phyloP scores from a whole-genome alignment of 2,888 invertebrate species.

The Acanthococcus lagerstroemiae region DNA sequence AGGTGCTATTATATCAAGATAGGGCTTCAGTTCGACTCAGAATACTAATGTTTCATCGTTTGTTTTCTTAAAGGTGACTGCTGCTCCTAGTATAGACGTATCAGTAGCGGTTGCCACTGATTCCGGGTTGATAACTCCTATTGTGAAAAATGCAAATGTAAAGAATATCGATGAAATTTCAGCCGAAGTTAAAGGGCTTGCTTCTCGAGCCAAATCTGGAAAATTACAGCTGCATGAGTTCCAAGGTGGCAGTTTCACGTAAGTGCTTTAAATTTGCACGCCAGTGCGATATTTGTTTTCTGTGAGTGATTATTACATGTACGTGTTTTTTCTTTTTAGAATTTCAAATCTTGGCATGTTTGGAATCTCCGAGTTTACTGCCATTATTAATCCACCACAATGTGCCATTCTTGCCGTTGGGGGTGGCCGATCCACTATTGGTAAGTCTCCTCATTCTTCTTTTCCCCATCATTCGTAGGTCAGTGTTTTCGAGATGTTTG shows the following conservation, averaged over 20 bases:
- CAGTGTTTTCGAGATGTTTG: no score
- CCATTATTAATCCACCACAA: conserved; percentile 60
- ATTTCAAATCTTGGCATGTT: conserved; percentile 61
- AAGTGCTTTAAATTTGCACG: conserved; percentile 36
- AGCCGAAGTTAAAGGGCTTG: conserved; percentile 46
- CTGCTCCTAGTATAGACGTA: conserved; percentile 46
- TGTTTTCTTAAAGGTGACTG: conserved; percentile 39
- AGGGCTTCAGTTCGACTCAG: no score
- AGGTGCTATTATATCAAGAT: no score
- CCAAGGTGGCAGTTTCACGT: conserved; percentile 51
- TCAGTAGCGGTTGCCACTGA: conserved; percentile 56
- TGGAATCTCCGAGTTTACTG: conserved; percentile 53
- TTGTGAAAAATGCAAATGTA: conserved; percentile 48
- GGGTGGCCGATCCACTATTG: conserved; percentile 41
- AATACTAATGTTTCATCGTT: neutral
- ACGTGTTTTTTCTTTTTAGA: conserved; percentile 40
- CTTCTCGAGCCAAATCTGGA: conserved; percentile 50
- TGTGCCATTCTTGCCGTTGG: conserved; percentile 55
- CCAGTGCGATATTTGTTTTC: neutral
- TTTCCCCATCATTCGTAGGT: no score
- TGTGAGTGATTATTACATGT: neutral
- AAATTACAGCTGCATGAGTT: conserved; percentile 58
- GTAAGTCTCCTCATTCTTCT: conserved; percentile 39
- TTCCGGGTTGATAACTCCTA: conserved; percentile 55
- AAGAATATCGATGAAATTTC: conserved; percentile 49